phyloP scores from a whole-genome alignment of 1,140 invertebrate genomes.

The Gonioctena quinquepunctata region DNA sequence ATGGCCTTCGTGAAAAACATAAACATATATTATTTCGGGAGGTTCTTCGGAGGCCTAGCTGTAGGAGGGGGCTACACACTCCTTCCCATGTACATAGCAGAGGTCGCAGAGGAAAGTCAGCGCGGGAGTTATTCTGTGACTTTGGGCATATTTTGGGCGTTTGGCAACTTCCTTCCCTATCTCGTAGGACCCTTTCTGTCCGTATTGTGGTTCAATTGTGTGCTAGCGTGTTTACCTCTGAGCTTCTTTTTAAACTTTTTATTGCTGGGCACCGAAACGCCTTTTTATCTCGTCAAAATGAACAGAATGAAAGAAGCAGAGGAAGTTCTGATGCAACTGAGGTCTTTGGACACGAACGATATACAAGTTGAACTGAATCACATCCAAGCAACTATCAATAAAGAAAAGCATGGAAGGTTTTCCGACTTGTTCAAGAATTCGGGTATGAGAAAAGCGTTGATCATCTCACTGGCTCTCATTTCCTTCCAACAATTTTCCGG shows the following conservation, averaged over 20 bases:
- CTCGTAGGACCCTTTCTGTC: slow-evolving; percentile 35
- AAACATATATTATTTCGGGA: slow-evolving; percentile 58
- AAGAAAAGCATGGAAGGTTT: slow-evolving; percentile 16
- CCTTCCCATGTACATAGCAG: slow-evolving; percentile 67
- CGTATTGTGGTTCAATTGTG: slow-evolving; percentile 57
- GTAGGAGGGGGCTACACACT: slow-evolving; percentile 68
- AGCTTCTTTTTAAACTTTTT: slow-evolving; percentile 60
- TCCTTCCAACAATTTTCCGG: slow-evolving; percentile 77
- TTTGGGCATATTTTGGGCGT: slow-evolving; percentile 30
- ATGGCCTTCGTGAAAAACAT: slow-evolving; percentile 61
- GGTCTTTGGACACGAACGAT: slow-evolving; percentile 56
- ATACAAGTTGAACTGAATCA: slow-evolving; percentile 64
- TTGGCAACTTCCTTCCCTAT: slow-evolving; percentile 39
- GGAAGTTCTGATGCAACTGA: slow-evolving; percentile 65
- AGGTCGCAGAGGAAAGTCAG: slow-evolving; percentile 68
- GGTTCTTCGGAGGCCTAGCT: slow-evolving; percentile 65
- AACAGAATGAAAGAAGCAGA: slow-evolving; percentile 64
- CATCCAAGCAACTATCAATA: slow-evolving; percentile 25
- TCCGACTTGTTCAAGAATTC: slow-evolving; percentile 54
- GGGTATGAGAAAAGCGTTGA: slow-evolving; percentile 65
- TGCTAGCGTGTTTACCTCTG: slow-evolving; percentile 56
- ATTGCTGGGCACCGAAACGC: slow-evolving; percentile 70
- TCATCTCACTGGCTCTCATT: slow-evolving; percentile 71
- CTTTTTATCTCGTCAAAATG: slow-evolving; percentile 69
- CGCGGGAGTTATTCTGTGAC: slow-evolving; percentile 58